phyloP scores from a whole-genome alignment of 2,888 invertebrate genomes.

The Mythimna vitellina region DNA sequence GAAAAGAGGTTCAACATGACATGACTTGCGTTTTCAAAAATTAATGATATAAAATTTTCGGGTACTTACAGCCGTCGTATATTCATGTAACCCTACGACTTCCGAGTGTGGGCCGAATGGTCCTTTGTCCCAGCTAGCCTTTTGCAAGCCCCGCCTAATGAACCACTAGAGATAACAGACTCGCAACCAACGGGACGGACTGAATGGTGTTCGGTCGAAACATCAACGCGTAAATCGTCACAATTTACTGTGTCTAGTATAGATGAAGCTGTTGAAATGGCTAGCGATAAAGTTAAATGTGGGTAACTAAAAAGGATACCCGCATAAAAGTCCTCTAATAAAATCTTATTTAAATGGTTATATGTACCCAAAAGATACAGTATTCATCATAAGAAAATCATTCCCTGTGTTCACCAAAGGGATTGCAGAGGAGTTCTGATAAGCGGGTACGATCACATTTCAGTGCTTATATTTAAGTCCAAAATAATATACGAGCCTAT shows the following conservation, averaged over 20 bases:
- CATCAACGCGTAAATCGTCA: slow-evolving; percentile 43
- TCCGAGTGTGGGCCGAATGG: slow-evolving; percentile 60
- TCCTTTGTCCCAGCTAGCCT: slow-evolving; percentile 66
- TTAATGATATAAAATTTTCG: slow-evolving; percentile 9
- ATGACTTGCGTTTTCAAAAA: too few species aligned
- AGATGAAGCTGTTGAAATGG: slow-evolving; percentile 29
- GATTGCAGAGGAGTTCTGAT: too few species aligned
- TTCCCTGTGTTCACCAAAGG: too few species aligned
- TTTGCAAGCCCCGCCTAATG: slow-evolving; percentile 75
- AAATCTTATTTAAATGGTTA: neutral
- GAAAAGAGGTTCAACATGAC: too few species aligned
- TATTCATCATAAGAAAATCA: neutral
- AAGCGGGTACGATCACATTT: neutral
- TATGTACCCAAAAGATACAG: slow-evolving; percentile 4
- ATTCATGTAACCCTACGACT: slow-evolving; percentile 60
- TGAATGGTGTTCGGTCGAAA: slow-evolving; percentile 40
- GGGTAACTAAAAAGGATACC: slow-evolving; percentile 18
- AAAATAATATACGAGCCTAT: neutral
- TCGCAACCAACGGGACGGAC: slow-evolving; percentile 51
- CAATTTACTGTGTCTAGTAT: slow-evolving; percentile 31
- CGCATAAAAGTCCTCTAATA: neutral
- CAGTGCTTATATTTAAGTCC: neutral
- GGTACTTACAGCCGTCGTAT: slow-evolving; percentile 34
- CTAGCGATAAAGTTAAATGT: slow-evolving; percentile 32
- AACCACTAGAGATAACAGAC: slow-evolving; percentile 80